phyloP scores from a whole-genome alignment of 2,797 vertebrate species.

The Pangasius mekongensis region DNA sequence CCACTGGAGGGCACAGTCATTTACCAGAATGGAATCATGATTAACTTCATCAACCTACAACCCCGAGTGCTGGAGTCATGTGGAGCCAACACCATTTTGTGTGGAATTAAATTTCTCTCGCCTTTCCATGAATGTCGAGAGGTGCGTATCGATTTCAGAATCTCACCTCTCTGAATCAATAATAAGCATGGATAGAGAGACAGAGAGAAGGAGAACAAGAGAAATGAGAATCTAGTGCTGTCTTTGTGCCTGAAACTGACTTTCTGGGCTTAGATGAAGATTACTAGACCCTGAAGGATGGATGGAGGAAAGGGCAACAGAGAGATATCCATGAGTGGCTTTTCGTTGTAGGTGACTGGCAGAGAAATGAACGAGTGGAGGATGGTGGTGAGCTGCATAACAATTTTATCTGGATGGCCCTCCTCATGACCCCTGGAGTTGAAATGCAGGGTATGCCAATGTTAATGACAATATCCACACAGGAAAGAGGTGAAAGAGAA shows the following conservation, averaged over 20 bases:
- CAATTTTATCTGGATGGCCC: constrained; percentile 26
- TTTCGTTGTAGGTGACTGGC: background rate
- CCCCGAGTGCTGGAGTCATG: constrained; percentile 48
- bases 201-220: constrained; percentile 17
- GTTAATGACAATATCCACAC: constrained; percentile 15
- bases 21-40: constrained; percentile 53
- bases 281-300: constrained; percentile 46
- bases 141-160: constrained; percentile 70
- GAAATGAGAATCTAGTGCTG: constrained; percentile 26
- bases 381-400: background rate
- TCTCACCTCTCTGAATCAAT: constrained; percentile 73
- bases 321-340: constrained; percentile 53
- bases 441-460: constrained; percentile 4
- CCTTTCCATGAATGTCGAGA: constrained; percentile 61
- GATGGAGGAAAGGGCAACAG: background rate
- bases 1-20: constrained; percentile 51
- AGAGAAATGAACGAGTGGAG: background rate
- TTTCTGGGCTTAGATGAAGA: constrained; percentile 30
- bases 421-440: constrained; percentile 21
- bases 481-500: constrained; percentile 23
- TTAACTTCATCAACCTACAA: constrained; percentile 54
- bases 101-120: constrained; percentile 56
- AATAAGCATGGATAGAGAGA: constrained; percentile 52
- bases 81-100: constrained; percentile 49
- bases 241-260: constrained; percentile 33